Conservation (phyloP, 1,140 invertebrate species). For the Oncopeltus fasciatus region DNA sequence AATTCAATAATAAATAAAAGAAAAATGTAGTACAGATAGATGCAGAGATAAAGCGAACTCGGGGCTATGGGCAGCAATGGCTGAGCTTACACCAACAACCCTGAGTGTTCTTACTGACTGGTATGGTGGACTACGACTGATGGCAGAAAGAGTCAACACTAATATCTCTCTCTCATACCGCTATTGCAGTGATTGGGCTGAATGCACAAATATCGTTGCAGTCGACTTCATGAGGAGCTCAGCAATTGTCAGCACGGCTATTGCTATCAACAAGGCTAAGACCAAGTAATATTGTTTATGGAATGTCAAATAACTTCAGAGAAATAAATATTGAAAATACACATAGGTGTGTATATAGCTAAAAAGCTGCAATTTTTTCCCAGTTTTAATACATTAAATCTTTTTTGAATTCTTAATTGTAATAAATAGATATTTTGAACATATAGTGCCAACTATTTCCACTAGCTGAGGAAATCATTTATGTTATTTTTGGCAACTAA, state of each 20-base stretch:
- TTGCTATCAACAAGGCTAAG: conserved; percentile 23
- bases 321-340: no score
- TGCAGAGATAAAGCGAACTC: no score
- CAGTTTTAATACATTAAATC: no score
- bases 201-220: conserved; percentile 42
- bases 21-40: background rate
- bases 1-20: background rate
- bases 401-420: no score
- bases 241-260: conserved; percentile 40
- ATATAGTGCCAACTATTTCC: no score
- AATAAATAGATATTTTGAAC: no score
- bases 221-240: conserved; percentile 43
- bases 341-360: no score
- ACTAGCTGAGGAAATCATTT: no score
- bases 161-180: conserved; percentile 39
- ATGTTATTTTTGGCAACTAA: no score
- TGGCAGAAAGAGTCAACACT: conserved; percentile 41
- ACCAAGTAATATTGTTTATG: no score
- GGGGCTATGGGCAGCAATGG: conserved; percentile 46
- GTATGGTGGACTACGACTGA: conserved; percentile 28
- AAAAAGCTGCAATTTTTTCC: no score
- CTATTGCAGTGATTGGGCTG: conserved; percentile 33
- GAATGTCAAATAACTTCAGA: no score
- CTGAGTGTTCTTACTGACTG: conserved; percentile 37
- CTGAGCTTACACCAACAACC: conserved; percentile 42